phyloP scores from a whole-genome alignment of 2,888 invertebrate genomes.

The Pycnomerus fuliginosus region DNA sequence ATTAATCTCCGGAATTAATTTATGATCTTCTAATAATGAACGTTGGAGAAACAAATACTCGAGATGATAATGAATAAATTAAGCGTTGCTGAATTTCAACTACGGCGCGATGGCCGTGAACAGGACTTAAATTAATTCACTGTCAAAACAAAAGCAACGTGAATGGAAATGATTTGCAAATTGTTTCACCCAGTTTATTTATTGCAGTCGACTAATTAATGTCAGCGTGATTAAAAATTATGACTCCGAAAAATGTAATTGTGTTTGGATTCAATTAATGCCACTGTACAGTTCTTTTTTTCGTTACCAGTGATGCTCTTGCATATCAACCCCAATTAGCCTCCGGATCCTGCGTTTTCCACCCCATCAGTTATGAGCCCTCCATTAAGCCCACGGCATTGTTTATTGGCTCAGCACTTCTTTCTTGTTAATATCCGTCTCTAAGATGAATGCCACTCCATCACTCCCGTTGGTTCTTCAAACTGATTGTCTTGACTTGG shows the following conservation, averaged over 20 bases:
- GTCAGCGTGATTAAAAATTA: slow-evolving; percentile 40
- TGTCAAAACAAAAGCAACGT: slow-evolving; percentile 42
- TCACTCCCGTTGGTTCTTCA: slow-evolving; percentile 9
- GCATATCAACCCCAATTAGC: slow-evolving; percentile 2
- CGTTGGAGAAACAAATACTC: slow-evolving; percentile 44
- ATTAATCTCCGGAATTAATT: slow-evolving; percentile 46
- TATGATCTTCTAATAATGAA: slow-evolving; percentile 47
- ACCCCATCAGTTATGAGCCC: slow-evolving; percentile 2
- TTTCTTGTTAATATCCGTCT: slow-evolving; percentile 7
- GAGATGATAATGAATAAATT: slow-evolving; percentile 43
- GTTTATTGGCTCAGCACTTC: slow-evolving; percentile 12
- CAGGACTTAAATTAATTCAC: slow-evolving; percentile 42
- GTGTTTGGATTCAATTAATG: slow-evolving; percentile 23
- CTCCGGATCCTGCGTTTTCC: not conserved
- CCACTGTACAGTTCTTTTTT: too few relatives aligned
- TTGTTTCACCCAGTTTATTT: slow-evolving; percentile 39
- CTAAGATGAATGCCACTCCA: slow-evolving; percentile 15
- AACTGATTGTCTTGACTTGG: slow-evolving; percentile 12
- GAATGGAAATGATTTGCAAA: slow-evolving; percentile 42
- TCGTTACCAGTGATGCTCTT: not conserved
- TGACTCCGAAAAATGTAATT: slow-evolving; percentile 20
- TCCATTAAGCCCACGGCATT: slow-evolving; percentile 9
- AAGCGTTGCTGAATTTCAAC: slow-evolving; percentile 39
- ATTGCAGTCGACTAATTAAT: slow-evolving; percentile 40
- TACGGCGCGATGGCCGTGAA: slow-evolving; percentile 33